These are phyloP conservation scores for Podarcis siculus DNA, from an alignment of 2,797 vertebrate species.

Conservation along the genomic window DNA sequence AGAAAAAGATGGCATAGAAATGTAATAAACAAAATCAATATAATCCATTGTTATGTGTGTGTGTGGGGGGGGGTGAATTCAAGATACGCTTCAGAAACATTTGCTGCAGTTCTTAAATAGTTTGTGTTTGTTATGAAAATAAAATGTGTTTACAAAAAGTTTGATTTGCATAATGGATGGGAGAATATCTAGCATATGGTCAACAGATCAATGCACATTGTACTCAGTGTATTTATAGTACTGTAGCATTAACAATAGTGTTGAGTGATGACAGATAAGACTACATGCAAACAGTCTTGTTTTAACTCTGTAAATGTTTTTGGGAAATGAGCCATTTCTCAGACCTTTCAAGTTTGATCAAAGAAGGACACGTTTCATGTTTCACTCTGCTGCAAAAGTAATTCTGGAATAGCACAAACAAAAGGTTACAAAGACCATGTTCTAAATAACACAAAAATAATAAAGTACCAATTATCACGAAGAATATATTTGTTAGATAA, in stretches of 20 bases:
- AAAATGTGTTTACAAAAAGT: conserved; percentile 43
- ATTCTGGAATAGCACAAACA: not conserved
- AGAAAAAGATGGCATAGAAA: no score
- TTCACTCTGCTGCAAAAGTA: conserved; percentile 54
- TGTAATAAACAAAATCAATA: not conserved
- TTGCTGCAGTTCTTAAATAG: conserved; percentile 53
- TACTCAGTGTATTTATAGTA: conserved; percentile 55
- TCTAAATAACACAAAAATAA: not conserved
- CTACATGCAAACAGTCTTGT: conserved; percentile 46
- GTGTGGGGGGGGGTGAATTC: conserved; percentile 19
- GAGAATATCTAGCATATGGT: conserved; percentile 1
- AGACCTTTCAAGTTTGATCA: conserved; percentile 24
- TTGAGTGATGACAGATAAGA: conserved; percentile 52
- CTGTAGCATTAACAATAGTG: conserved; percentile 48
- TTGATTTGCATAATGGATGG: conserved; percentile 50
- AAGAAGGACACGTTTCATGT: conserved; percentile 47
- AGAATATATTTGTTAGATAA: not conserved
- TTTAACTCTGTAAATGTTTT: conserved; percentile 61
- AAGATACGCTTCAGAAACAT: conserved; percentile 49
- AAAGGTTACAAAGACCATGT: not conserved
- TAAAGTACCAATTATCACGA: not conserved
- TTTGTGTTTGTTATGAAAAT: conserved; percentile 47
- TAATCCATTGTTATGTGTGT: conserved; percentile 37
- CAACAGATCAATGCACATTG: conserved; percentile 36
- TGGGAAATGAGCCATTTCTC: conserved; percentile 48